Conservation (phyloP, 2,888 invertebrate species). For the Mamestra brassicae region DNA sequence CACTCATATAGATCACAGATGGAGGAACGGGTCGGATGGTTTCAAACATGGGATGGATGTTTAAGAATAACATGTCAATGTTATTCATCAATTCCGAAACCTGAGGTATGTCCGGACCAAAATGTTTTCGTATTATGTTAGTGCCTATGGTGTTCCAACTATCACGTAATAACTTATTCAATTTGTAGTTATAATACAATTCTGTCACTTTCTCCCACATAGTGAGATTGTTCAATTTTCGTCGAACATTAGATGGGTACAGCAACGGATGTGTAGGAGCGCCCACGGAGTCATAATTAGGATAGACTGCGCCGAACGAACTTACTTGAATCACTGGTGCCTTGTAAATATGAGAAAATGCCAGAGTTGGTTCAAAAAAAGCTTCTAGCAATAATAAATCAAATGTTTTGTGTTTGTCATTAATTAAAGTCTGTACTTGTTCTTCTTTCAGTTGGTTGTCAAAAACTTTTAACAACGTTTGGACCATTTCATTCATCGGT, state of each 20-base stretch:
- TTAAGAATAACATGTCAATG: slow-evolving; percentile 71
- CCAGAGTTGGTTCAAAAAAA: slow-evolving; percentile 45
- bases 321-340: slow-evolving; percentile 72
- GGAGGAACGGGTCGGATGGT: slow-evolving; percentile 70
- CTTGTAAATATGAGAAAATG: slow-evolving; percentile 62
- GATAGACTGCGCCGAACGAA: slow-evolving; percentile 65
- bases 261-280: slow-evolving; percentile 70
- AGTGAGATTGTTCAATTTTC: slow-evolving; percentile 65
- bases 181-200: slow-evolving; percentile 52
- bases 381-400: slow-evolving; percentile 72
- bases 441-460: slow-evolving; percentile 31
- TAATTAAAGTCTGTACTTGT: slow-evolving; percentile 64
- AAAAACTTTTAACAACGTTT: slow-evolving; percentile 44
- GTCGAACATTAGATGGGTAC: slow-evolving; percentile 58
- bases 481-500: slow-evolving; percentile 23
- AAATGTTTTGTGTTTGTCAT: slow-evolving; percentile 64
- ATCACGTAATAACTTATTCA: slow-evolving; percentile 1
- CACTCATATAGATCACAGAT: slow-evolving; percentile 70
- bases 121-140: slow-evolving; percentile 45
- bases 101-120: slow-evolving; percentile 63
- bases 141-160: not conserved
- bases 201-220: slow-evolving; percentile 69
- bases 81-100: slow-evolving; percentile 64
- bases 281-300: slow-evolving; percentile 65
- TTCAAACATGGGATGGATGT: slow-evolving; percentile 70